phyloP scores from a whole-genome alignment of 2,888 invertebrate species.

The Watsonalla cultraria region DNA sequence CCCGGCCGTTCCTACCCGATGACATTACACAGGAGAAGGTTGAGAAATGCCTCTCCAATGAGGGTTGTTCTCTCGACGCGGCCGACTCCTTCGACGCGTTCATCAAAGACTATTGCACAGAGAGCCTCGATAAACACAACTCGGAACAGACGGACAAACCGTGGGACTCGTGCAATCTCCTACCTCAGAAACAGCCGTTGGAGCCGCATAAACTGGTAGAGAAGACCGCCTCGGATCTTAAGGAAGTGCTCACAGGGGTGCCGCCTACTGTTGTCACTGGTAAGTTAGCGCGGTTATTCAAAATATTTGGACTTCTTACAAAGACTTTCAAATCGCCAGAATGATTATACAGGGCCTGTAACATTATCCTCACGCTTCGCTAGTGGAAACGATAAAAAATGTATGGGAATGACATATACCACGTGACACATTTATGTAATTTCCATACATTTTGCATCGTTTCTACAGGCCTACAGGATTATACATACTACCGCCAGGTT shows the following conservation, averaged over 20 bases:
- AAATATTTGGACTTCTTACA: too few relatives aligned
- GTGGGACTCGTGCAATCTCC: slow-evolving; percentile 60
- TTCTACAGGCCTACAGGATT: too few relatives aligned
- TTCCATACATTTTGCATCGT: too few relatives aligned
- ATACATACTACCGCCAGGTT: too few relatives aligned
- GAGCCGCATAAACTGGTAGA: slow-evolving; percentile 32
- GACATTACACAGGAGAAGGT: slow-evolving; percentile 38
- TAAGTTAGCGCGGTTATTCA: slow-evolving; percentile 10
- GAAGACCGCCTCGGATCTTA: slow-evolving; percentile 38
- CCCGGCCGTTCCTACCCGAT: slow-evolving; percentile 40
- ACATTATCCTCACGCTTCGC: too few relatives aligned
- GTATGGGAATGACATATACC: too few relatives aligned
- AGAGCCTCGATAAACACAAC: slow-evolving; percentile 38
- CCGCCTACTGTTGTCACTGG: slow-evolving; percentile 48
- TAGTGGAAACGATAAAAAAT: too few relatives aligned
- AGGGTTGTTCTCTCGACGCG: slow-evolving; percentile 17
- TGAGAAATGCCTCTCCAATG: slow-evolving; percentile 22
- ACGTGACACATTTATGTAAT: too few relatives aligned
- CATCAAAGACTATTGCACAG: slow-evolving; percentile 55
- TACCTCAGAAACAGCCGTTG: slow-evolving; percentile 43
- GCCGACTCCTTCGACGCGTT: slow-evolving; percentile 50
- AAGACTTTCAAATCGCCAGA: too few relatives aligned
- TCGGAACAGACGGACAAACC: slow-evolving; percentile 47
- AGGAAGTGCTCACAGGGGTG: slow-evolving; percentile 47
- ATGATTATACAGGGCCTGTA: too few relatives aligned